Percentiles rank a stretch among this genome's conserved stretches.
Conservation (phyloP, 2,797 vertebrate genomes). For the Podarcis lilfordi region DNA sequence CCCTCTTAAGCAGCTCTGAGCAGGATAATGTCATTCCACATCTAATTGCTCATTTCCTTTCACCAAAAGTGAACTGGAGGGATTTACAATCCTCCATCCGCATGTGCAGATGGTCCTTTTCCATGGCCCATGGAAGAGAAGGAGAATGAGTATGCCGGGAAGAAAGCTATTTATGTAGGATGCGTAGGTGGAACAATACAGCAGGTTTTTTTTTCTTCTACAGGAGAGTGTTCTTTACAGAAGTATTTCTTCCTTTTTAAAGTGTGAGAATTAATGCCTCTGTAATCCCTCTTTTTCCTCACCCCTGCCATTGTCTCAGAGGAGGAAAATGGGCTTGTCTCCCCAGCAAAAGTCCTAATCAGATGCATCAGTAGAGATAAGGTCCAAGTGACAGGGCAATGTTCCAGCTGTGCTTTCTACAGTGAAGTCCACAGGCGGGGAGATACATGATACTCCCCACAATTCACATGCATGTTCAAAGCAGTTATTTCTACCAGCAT, state of each 20-base stretch:
- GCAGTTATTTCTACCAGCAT: no score
- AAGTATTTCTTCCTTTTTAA: slow-evolving; percentile 8
- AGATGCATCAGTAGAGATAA: neutral
- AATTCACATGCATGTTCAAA: no score
- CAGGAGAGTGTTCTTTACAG: slow-evolving; percentile 31
- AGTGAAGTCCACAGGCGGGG: no score
- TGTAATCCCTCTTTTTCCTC: neutral
- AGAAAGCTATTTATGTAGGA: slow-evolving; percentile 13
- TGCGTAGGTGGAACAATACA: slow-evolving; percentile 54
- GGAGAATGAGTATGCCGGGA: neutral
- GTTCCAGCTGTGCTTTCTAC: neutral
- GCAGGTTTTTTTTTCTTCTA: slow-evolving; percentile 19
- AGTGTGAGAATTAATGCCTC: slow-evolving; percentile 25
- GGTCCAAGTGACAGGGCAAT: neutral
- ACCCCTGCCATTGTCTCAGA: neutral
- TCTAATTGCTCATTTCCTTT: neutral
- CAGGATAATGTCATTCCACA: neutral
- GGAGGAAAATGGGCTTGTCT: neutral
- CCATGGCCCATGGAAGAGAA: neutral
- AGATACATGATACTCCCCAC: neutral
- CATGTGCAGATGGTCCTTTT: neutral
- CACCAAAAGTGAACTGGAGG: neutral
- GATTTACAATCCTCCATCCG: neutral
- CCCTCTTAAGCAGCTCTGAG: neutral
- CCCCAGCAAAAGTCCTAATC: neutral